Evolutionary conservation across 2,888 invertebrate species (phyloP), one percentile per base, ranked within the genome.

Genomic region (Celastrina argiolus): DNA sequence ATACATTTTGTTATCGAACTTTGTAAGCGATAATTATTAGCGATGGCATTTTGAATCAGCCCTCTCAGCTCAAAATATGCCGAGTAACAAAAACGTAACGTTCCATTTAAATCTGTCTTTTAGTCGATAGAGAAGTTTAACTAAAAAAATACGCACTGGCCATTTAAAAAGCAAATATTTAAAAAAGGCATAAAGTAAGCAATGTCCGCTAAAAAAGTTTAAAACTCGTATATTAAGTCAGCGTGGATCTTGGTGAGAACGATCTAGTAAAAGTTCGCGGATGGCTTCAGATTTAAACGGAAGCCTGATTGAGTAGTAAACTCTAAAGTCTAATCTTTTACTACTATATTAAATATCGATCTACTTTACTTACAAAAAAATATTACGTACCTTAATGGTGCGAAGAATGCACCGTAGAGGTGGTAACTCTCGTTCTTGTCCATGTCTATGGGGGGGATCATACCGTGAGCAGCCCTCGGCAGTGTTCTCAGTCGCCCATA

Each of bases 401-500:
- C 86, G 72, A 85, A 90, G 73, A 88, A 85, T 63, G 88, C 84
- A 68, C 84, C 85, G 74, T 84, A 82, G 67, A 81, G 82, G 69
- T 81, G 83, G 68, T 80, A 80, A 64, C 73, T 75, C 68, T 83
- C 82, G 66, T 89, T 85, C 61, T 79, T 90, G 67, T 84, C 85
- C 88, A 90, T 89, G 59, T 73, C 78, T 73, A 65, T 65, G 69
- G 74, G 69, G 68, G 73, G 73, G 69, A 73, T 74, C 73, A 73
- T 73, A 70, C 68, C 73, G 78, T 83, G 90, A 90, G 89, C 90
- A 90, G 90, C 83, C 90, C 90, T 90, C 88, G 82, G 86, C 78
- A 85, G 88, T 81, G 83, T 73, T 81, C 78, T 71, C 68, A 71
- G 69, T 72, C 70, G 79, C 78, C 79, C 84, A 84, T 85, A 82